Evolutionary conservation across 2,888 invertebrate genomes (phyloP).

Genomic region (Phyllotreta striolata): DNA sequence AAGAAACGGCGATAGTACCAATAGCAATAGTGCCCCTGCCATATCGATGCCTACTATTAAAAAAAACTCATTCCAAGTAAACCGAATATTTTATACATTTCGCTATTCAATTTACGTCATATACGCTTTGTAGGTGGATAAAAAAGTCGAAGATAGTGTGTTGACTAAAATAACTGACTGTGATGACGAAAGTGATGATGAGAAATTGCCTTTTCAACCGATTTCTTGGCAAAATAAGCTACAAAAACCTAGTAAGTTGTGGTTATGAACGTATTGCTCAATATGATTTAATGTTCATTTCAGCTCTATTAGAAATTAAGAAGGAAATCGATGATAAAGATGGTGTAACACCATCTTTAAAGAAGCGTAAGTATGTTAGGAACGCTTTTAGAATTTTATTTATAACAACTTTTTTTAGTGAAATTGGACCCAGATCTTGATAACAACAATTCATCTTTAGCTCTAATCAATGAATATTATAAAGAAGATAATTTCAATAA

Average conservation of each 20-base stretch:
- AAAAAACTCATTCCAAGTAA: constrained; percentile 49
- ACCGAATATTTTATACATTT: too few species aligned
- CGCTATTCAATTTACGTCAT: too few species aligned
- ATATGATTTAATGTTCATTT: constrained; percentile 19
- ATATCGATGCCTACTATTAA: constrained; percentile 50
- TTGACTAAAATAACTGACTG: constrained; percentile 49
- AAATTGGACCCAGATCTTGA: constrained; percentile 32
- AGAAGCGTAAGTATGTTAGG: constrained; percentile 22
- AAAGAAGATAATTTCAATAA: constrained; percentile 48
- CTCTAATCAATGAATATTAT: constrained; percentile 40
- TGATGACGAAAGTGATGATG: constrained; percentile 50
- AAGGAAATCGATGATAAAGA: constrained; percentile 24
- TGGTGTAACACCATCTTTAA: constrained; percentile 22
- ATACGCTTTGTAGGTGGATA: constrained; percentile 46
- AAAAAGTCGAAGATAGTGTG: constrained; percentile 49
- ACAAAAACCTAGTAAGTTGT: constrained; percentile 41
- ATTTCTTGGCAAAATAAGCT: constrained; percentile 43
- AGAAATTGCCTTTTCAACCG: constrained; percentile 48
- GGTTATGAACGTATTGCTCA: neutral
- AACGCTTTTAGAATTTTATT: neutral
- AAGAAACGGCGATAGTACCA: constrained; percentile 40
- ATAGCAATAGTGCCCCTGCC: constrained; percentile 23
- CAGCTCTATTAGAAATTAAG: constrained; percentile 37
- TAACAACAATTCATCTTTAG: constrained; percentile 12
- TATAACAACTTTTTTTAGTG: constrained; percentile 26